Percentiles rank a stretch among this genome's conserved stretches.
Conservation (phyloP, 2,888 invertebrate species). For the Drosophila imparisetae region DNA sequence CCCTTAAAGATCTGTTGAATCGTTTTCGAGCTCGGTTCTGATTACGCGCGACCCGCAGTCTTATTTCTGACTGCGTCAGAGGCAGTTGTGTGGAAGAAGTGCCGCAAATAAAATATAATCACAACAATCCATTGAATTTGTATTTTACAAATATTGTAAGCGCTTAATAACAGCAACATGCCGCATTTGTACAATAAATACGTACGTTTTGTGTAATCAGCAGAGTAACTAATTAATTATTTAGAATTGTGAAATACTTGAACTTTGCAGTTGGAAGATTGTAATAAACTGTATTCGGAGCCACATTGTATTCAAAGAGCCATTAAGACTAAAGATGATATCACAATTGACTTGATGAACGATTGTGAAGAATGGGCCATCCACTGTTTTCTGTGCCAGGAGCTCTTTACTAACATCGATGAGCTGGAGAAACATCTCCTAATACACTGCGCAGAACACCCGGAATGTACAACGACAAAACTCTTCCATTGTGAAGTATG, state of each 20-base stretch:
- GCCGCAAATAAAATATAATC: not conserved
- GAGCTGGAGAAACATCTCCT: slow-evolving; percentile 30
- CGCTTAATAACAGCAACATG: not conserved
- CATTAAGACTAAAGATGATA: not conserved
- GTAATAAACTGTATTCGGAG: not conserved
- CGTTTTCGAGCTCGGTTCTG: not conserved
- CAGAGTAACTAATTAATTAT: not conserved
- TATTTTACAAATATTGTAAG: not conserved
- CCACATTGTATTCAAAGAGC: not conserved
- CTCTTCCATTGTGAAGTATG: slow-evolving; percentile 27
- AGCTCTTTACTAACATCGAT: slow-evolving; percentile 33
- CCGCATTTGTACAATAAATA: not conserved
- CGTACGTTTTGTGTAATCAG: not conserved
- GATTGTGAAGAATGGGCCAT: slow-evolving; percentile 3
- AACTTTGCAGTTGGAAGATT: slow-evolving; percentile 3
- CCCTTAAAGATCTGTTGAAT: not conserved
- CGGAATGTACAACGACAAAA: not conserved
- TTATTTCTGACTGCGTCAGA: not conserved
- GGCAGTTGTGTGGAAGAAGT: not conserved
- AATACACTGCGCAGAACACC: not conserved
- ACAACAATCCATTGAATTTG: not conserved
- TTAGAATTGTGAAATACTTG: not conserved
- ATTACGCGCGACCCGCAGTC: not conserved
- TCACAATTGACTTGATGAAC: not conserved
- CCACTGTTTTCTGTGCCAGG: slow-evolving; percentile 33